phyloP scores from a whole-genome alignment of 2,888 invertebrate species.

The Pogonocherus hispidulus region DNA sequence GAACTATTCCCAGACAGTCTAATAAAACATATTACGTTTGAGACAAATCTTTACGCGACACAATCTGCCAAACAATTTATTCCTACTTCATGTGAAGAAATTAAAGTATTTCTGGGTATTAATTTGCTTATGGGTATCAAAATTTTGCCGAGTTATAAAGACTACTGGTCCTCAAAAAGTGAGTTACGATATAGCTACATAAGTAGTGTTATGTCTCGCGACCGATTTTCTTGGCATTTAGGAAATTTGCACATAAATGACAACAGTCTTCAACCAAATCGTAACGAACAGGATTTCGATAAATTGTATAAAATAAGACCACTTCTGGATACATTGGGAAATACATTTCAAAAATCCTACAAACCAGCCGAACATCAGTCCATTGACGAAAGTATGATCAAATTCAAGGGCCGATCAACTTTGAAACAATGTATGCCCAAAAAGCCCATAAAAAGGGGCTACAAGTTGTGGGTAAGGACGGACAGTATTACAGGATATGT shows the following conservation, averaged over 20 bases:
- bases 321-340: background rate
- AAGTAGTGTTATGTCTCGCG: background rate
- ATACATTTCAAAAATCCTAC: background rate
- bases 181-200: background rate
- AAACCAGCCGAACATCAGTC: background rate
- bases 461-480: background rate
- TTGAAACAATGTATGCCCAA: conserved; percentile 12
- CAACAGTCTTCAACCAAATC: conserved; percentile 1
- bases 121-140: conserved; percentile 10
- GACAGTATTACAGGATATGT: background rate
- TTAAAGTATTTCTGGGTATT: background rate
- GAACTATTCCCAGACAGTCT: background rate
- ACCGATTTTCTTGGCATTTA: background rate
- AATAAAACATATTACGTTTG: background rate
- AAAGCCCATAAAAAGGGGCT: conserved; percentile 7
- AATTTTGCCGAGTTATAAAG: background rate
- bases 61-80: background rate
- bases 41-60: conserved; percentile 11
- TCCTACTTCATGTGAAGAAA: background rate
- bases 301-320: conserved; percentile 12
- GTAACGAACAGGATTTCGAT: background rate
- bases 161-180: background rate
- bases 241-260: conserved; percentile 10
- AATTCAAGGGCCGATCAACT: conserved; percentile 7
- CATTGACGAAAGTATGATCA: conserved; percentile 10